Conservation (phyloP, 1,140 invertebrate species). For the Sinonovacula constricta region DNA sequence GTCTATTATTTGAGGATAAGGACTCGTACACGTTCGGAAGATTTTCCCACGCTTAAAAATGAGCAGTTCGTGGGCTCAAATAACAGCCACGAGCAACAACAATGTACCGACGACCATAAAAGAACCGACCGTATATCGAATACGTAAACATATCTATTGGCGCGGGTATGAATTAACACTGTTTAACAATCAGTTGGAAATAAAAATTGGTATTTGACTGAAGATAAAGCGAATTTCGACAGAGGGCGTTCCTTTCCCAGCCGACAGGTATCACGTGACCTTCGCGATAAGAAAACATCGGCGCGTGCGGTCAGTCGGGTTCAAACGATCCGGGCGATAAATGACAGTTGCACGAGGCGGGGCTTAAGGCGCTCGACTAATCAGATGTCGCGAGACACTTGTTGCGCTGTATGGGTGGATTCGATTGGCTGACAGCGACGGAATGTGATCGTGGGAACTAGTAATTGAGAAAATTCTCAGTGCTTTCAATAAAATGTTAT, state of each 20-base stretch:
- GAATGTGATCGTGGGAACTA: slow-evolving; percentile 55
- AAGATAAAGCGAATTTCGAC: slow-evolving; percentile 21
- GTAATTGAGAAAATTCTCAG: slow-evolving; percentile 60
- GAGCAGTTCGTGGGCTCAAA: slow-evolving; percentile 4
- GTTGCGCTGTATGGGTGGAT: slow-evolving; percentile 36
- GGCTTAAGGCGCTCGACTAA: slow-evolving; percentile 43
- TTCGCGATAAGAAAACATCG: slow-evolving; percentile 9
- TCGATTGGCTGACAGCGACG: slow-evolving; percentile 47
- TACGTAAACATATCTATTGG: slow-evolving; percentile 24
- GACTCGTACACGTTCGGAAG: not conserved
- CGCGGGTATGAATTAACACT: slow-evolving; percentile 45
- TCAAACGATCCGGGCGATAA: slow-evolving; percentile 30
- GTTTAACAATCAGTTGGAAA: slow-evolving; percentile 38
- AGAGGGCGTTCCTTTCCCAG: slow-evolving; percentile 42
- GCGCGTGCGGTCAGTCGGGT: slow-evolving; percentile 58
- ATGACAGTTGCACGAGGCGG: slow-evolving; percentile 41
- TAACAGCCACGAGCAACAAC: slow-evolving; percentile 18
- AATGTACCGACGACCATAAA: slow-evolving; percentile 25
- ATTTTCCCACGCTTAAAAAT: slow-evolving; percentile 45
- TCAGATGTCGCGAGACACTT: slow-evolving; percentile 51
- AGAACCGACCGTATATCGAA: slow-evolving; percentile 25
- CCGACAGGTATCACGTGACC: slow-evolving; percentile 18
- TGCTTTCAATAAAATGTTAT: slow-evolving; percentile 38
- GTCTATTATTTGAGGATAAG: slow-evolving; percentile 34
- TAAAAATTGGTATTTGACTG: slow-evolving; percentile 44